Base-by-base conservation (phyloP, 2,888 invertebrate genomes). In the Neoascia interrupta region DNA sequence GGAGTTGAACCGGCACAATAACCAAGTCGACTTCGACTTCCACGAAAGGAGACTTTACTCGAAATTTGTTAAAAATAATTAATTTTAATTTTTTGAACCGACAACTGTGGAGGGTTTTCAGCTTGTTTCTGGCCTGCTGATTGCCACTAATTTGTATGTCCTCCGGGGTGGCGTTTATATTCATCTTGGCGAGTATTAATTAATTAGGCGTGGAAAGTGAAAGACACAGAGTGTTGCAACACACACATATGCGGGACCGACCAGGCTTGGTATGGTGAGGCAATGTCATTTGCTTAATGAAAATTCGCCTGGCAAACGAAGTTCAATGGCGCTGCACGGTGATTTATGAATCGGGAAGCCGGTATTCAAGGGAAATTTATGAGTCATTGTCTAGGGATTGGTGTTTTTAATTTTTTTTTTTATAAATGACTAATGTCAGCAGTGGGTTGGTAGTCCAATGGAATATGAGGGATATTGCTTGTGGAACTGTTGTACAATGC, bases 191-290 rank as follows among this genome's bases (percentile, higher is more conserved):
- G 45, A 54, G 53, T 23, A 61, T 66, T 64, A 76, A 76, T 73
- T 79, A 79, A 79, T 79, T 68, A 79, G 73, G 79, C 79, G 79
- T 68, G 79, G 68, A 79, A 79, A 79, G 79, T 73, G 76, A 45
- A 79, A 79, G 79, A 79, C 73, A n/a, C n/a, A 54, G 68, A 73
- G 79, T 79, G 79, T 79, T 73, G 73, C 56, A n/a, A n/a, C n/a
- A n/a, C n/a, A 45, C 37, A 18, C 34, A 54, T 39, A 61, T 73
- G 66, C 73, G 56, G 73, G 73, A 21, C n/a, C n/a, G n/a, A n/a
- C n/a, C n/a, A n/a, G n/a, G n/a, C n/a, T n/a, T n/a, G n/a, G n/a
- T n/a, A n/a, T 64, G 51, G 37, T 16, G n/a, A n/a, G 53, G 60
- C 23, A 3, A 68, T 79, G 79, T 79, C 79, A 68, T 79, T 79